Conservation (phyloP, 1,140 invertebrate genomes). For the Mercenaria mercenaria region DNA sequence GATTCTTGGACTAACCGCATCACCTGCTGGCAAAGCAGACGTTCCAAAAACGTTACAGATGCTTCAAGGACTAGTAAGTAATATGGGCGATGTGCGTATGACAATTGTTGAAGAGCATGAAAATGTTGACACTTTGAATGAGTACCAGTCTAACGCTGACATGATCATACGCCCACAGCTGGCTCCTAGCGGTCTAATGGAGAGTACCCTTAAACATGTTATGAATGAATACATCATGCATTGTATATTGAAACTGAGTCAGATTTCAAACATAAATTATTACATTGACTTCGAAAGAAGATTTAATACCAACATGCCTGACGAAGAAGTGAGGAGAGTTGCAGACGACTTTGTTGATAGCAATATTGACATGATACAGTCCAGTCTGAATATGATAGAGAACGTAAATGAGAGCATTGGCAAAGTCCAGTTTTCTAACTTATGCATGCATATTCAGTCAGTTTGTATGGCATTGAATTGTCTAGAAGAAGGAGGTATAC, state of each 20-base stretch:
- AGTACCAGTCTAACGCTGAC: conserved; percentile 77
- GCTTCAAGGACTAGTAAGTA: conserved; percentile 74
- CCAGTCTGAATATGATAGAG: conserved; percentile 14
- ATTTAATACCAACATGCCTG: conserved; percentile 17
- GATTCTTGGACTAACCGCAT: conserved; percentile 83
- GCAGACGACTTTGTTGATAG: conserved; percentile 40
- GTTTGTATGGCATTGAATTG: conserved; percentile 69
- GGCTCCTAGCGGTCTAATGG: conserved; percentile 62
- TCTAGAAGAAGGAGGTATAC: conserved; percentile 65
- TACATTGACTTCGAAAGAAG: background rate
- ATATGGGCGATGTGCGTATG: conserved; percentile 76
- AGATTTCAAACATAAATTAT: conserved; percentile 47
- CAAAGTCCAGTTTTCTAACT: conserved; percentile 34
- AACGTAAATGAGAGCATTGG: background rate
- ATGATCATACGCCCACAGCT: conserved; percentile 68
- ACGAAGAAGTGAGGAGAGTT: background rate
- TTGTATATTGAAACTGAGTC: conserved; percentile 44
- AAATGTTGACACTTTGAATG: conserved; percentile 59
- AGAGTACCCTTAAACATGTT: conserved; percentile 63
- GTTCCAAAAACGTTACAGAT: conserved; percentile 74
- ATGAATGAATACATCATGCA: conserved; percentile 77
- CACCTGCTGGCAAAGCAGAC: conserved; percentile 80
- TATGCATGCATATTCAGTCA: conserved; percentile 58
- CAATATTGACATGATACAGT: conserved; percentile 51
- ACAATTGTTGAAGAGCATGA: conserved; percentile 71